Base-by-base conservation (phyloP, 2,113 vertebrate species). In the Crotalus tigris region DNA sequence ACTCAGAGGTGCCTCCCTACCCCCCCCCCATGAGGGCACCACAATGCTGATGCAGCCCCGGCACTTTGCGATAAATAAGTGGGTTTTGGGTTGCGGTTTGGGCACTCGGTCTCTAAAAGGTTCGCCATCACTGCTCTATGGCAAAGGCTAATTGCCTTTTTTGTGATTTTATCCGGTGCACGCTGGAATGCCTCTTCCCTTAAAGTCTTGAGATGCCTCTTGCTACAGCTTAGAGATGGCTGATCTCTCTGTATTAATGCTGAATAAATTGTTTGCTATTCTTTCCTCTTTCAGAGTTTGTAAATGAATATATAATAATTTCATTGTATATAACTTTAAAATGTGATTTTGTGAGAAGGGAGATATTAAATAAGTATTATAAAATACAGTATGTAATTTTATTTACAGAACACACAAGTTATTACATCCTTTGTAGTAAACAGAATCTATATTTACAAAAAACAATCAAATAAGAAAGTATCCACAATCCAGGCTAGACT, bases 381-480 rank as follows among this genome's bases (percentile, higher is more conserved):
- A 64, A 12, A 29, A 29, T 26, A 29, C 3, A 29, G 17, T 12
- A 23, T 81, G 5, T 6, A 85, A 85, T 86, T 59, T n/a, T 8
- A 49, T 26, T n/a, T 49, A 49, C 15, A 58, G 58, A n/a, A 17
- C 29, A 59, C 81, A 59, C 15, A 58, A 26, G 24, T 61, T 85
- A n/a, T 88, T 0, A 51, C 24, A 87, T n/a, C 69, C 87, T 33
- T 53, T 1, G 58, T 0, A 58, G 91, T 49, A 15, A 81, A 89
- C 94, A 75, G 3, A 94, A 93, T 23, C 3, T 51, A 85, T 59
- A 33, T 39, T 86, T 12, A 53, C 91, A 94, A n/a, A 87, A 93
- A 87, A 15, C 53, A 75, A 11, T 0, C 64, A 33, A 58, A 88
- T n/a, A 61, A 89, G 90, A 46, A 2, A 39, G 1, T 44, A 91